Evolutionary conservation across 2,888 invertebrate genomes (phyloP), one percentile per base, ranked within the genome.

Genomic region (Clistopyga incitator): DNA sequence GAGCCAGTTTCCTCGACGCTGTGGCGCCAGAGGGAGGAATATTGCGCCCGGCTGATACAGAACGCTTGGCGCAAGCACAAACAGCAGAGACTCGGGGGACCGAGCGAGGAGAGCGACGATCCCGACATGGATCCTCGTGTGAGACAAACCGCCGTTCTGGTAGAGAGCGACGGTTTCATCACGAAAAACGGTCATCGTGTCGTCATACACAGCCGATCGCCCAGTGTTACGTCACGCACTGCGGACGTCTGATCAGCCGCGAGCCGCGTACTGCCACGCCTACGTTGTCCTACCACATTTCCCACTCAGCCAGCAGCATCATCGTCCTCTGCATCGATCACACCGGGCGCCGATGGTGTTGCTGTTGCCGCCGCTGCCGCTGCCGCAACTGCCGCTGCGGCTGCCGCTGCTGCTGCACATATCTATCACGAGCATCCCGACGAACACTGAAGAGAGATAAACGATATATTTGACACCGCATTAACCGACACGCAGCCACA

Each of bases 21-120:
- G 89, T 98, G 98, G 98, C 95, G 99, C 86, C 99, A 99, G 94
- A 96, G 99, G 86, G 99, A 99, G 94, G 98, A 98, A 93, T 98
- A 98, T 94, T 98, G 98, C 94, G 98, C 99, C 88, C 95, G 98
- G 88, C 95, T 98, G 84, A 99, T 99, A 91, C 99, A 99, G 94
- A 97, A 97, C 93, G 98, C 98, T 89, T 99, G 98, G 98, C 96
- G 98, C 86, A 97, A 97, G 93, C 98, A 98, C 94, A 96, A 96
- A 92, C 95, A 96, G 93, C 96, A 96, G 90, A 95, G 95, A 87
- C 94, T 94, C 88, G 94, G 94, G 79, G 94, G 94, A 88, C 95
- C 94, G 84, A 94, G 94, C 90, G 94, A 94, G 88, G 94, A 94
- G 84, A 94, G 94, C 86, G 94, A 94, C 88, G 94, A 93, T 84